Conservation (phyloP, 2,888 invertebrate genomes). For the Athalia rosae region DNA sequence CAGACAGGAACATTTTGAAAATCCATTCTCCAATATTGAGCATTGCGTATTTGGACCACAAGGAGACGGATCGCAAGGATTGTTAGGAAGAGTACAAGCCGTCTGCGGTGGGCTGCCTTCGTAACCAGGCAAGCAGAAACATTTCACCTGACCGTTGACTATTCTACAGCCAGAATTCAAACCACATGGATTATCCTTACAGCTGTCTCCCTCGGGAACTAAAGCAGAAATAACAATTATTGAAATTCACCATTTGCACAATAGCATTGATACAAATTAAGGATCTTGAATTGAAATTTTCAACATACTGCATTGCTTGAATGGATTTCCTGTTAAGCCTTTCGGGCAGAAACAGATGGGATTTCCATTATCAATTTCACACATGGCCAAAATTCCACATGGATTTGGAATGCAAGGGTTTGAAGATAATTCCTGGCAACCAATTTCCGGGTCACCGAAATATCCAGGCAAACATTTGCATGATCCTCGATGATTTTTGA, state of each 20-base stretch:
- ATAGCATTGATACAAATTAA: not conserved
- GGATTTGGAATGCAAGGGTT: slow-evolving; percentile 90
- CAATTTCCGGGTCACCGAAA: slow-evolving; percentile 83
- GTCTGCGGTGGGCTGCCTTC: slow-evolving; percentile 88
- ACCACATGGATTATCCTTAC: slow-evolving; percentile 89
- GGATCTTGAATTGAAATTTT: not conserved
- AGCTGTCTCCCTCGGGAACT: slow-evolving; percentile 93
- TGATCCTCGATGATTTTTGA: slow-evolving; percentile 84
- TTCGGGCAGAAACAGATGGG: slow-evolving; percentile 93
- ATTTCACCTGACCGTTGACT: slow-evolving; percentile 84
- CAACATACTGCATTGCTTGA: slow-evolving; percentile 91
- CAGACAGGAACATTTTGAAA: slow-evolving; percentile 91
- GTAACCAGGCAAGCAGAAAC: slow-evolving; percentile 91
- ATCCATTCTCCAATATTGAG: slow-evolving; percentile 84
- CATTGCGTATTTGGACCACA: slow-evolving; percentile 94
- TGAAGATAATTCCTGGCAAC: slow-evolving; percentile 82
- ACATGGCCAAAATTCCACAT: slow-evolving; percentile 90
- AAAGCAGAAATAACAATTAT: slow-evolving; percentile 59
- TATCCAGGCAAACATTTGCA: slow-evolving; percentile 91
- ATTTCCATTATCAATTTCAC: slow-evolving; percentile 88
- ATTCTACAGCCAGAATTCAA: slow-evolving; percentile 88
- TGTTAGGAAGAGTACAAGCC: slow-evolving; percentile 82
- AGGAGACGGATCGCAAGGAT: slow-evolving; percentile 89
- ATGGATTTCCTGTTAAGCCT: slow-evolving; percentile 93
- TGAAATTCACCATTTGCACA: not conserved